These are phyloP conservation scores for Mastomys natalensis DNA, from an alignment of 2,113 vertebrate genomes.

Conservation along the genomic window DNA sequence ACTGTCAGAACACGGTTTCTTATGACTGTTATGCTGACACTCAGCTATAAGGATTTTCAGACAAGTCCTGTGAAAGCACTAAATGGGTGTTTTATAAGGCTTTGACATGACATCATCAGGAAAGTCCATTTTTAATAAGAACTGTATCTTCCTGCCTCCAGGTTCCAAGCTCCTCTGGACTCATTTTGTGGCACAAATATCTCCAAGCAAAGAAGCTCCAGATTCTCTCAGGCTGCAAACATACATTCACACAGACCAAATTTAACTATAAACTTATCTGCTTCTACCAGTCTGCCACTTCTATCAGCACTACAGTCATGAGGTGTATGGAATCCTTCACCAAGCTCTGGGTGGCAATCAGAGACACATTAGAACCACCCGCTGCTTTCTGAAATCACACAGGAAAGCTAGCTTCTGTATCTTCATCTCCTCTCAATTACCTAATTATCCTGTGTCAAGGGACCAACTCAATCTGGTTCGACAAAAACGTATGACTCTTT, in stretches of 20 bases:
- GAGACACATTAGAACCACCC: neutral
- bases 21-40: slow-evolving; percentile 7
- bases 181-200: neutral
- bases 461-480: neutral
- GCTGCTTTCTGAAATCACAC: neutral
- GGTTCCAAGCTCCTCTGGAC: neutral
- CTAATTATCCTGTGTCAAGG: slow-evolving; percentile 26
- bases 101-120: slow-evolving; percentile 20
- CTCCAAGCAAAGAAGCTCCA: neutral
- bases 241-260: slow-evolving; percentile 21
- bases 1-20: slow-evolving; percentile 49
- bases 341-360: neutral
- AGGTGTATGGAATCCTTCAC: neutral
- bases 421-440: neutral
- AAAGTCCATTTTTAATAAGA: slow-evolving; percentile 60
- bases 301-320: neutral
- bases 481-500: slow-evolving; percentile 9
- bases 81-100: slow-evolving; percentile 47
- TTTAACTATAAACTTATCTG: slow-evolving; percentile 31
- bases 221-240: neutral
- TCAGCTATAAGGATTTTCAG: slow-evolving; percentile 17
- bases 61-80: slow-evolving; percentile 43
- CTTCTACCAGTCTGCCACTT: neutral
- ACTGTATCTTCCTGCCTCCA: neutral
- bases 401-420: slow-evolving; percentile 1